Evolutionary conservation across 2,113 vertebrate species (phyloP), one percentile per base, ranked within the genome.

Genomic region (Otolemur garnettii): DNA sequence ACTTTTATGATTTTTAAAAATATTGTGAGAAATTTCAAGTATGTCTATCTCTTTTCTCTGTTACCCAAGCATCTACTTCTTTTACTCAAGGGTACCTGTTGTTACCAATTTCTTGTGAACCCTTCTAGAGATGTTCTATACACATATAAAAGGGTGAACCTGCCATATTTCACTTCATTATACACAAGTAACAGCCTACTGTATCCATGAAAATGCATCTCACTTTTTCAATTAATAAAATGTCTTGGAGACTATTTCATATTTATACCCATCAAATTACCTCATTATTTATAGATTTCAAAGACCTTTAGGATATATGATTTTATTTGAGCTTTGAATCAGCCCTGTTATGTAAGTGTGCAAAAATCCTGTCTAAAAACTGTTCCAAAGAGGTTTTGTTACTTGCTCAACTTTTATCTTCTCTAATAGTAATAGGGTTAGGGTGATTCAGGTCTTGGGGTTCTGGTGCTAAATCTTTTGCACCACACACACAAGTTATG

Each of bases 1-100:
- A 78, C 24, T 92, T 94, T 79, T 59, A 79, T 82, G 24, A 35
- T 92, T 78, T 90, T 92, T 83, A 57, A 30, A 42, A 57, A 72
- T 60, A 38, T 88, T 87, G 77, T 38, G 11, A 83, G 87, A 72
- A 74, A 17, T 79, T 83, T 82, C 79, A 82, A 42, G n/a, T 91
- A 33, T 30, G 11, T 68, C 72, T 60, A 24, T 64, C 78, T 88
- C 4, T 71, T n/a, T 71, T 75, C 60, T 24, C 62, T 92, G 57
- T 90, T 66, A 92, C 22, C 22, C 22, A 78, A 55, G 7, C 28
- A 45, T 35, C 60, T 12, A 45, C 45, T 92, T 85, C 59, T 78
- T 55, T 71, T 85, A 55, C 12, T 22, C 35, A 60, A 50, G 91
- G 69, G 38, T 75, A 80, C 50, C 7, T 57, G 55, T 45, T 60